Evolutionary conservation across 2,113 vertebrate species (phyloP).

Genomic region (Lasiurus borealis): DNA sequence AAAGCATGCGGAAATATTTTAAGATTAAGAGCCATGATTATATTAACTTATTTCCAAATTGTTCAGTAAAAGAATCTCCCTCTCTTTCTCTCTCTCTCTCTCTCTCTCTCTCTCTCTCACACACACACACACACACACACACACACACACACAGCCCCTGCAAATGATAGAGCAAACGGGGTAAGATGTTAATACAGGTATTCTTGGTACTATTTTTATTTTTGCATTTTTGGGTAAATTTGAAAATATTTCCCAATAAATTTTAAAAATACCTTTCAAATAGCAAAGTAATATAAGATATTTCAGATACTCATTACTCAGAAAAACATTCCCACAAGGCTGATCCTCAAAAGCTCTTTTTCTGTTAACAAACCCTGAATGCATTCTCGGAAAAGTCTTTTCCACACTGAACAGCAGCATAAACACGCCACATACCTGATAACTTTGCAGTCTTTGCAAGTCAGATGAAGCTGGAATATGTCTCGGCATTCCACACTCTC

Average conservation of each 20-base stretch:
- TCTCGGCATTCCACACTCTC: conserved; percentile 97
- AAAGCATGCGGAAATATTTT: conserved; percentile 32
- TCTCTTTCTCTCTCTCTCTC: neutral
- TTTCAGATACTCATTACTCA: conserved; percentile 44
- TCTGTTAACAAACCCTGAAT: conserved; percentile 36
- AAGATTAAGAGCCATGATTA: neutral
- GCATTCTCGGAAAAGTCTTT: conserved; percentile 57
- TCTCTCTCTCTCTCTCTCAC: neutral
- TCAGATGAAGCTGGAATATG: conserved; percentile 98
- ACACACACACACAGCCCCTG: neutral
- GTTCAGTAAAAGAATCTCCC: neutral
- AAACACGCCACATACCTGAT: conserved; percentile 90
- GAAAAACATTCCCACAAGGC: conserved; percentile 49
- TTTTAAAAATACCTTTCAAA: conserved; percentile 3
- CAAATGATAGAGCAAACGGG: conserved; percentile 31
- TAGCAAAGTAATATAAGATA: conserved; percentile 51
- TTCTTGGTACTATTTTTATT: neutral
- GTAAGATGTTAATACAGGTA: neutral
- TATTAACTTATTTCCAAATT: conserved; percentile 16
- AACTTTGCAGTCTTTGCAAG: conserved; percentile 99
- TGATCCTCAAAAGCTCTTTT: conserved; percentile 49
- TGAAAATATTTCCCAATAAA: conserved; percentile 54
- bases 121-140: too few species aligned
- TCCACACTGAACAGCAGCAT: conserved; percentile 20
- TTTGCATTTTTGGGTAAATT: neutral